These are phyloP conservation scores for Melanotus villosus DNA, from an alignment of 2,888 invertebrate genomes.

Conservation along the genomic window DNA sequence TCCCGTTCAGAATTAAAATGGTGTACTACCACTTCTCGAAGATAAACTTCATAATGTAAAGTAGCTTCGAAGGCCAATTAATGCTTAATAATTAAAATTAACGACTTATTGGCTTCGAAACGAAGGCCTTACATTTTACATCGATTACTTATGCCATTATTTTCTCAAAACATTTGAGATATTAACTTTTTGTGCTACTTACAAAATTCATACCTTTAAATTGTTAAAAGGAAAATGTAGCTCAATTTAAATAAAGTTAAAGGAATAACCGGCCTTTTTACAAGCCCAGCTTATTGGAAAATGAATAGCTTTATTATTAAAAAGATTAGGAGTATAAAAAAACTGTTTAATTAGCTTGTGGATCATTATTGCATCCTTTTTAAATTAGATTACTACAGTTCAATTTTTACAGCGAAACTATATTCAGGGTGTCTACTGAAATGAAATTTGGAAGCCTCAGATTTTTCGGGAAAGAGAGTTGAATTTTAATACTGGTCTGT, in stretches of 20 bases:
- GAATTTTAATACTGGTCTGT: too few relatives aligned
- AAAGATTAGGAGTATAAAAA: too few relatives aligned
- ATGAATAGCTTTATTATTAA: too few relatives aligned
- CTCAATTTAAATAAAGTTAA: conserved; percentile 6
- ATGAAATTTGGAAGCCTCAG: too few relatives aligned
- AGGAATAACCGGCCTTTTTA: conserved; percentile 3
- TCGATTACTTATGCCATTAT: conserved; percentile 35
- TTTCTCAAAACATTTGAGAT: conserved; percentile 23
- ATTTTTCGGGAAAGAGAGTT: too few relatives aligned
- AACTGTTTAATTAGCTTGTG: too few relatives aligned
- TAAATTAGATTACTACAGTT: too few relatives aligned
- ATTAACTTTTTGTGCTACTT: conserved; percentile 23
- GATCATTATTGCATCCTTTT: too few relatives aligned
- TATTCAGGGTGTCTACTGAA: too few relatives aligned
- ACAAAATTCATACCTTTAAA: conserved; percentile 2
- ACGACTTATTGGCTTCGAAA: conserved; percentile 34
- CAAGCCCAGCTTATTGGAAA: background rate
- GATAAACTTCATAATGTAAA: conserved; percentile 37
- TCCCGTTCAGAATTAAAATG: background rate
- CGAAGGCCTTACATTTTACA: conserved; percentile 23
- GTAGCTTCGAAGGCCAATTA: conserved; percentile 31
- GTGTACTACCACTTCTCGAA: background rate
- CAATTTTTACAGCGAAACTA: too few relatives aligned
- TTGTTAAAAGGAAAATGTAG: too few relatives aligned
- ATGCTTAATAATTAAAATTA: conserved; percentile 40